Evolutionary conservation across 2,797 vertebrate species (phyloP).

Genomic region (Diglossa cyanea): DNA sequence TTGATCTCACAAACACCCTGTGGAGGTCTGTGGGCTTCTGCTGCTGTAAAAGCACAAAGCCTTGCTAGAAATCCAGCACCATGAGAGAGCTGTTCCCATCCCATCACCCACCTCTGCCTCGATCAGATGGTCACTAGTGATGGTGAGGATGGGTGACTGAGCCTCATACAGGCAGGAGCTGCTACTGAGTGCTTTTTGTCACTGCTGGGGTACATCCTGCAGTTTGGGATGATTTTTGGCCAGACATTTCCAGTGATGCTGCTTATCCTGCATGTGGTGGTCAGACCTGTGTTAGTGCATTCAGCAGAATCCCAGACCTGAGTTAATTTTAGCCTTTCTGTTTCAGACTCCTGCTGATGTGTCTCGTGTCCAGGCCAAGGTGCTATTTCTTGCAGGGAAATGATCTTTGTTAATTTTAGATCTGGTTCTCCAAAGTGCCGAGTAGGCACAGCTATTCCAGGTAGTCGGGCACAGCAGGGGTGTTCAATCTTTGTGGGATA

Average conservation of each 20-base stretch:
- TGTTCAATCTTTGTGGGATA: rapidly evolving
- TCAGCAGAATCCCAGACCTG: not conserved
- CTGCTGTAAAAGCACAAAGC: not conserved
- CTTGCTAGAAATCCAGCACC: not conserved
- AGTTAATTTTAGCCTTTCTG: not conserved
- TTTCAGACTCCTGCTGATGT: not conserved
- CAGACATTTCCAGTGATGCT: not conserved
- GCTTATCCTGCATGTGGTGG: not conserved
- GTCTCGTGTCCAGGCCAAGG: not conserved
- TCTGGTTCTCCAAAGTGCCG: not conserved
- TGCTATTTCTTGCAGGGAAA: not conserved
- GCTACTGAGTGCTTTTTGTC: not conserved
- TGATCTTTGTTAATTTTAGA: conserved; percentile 23
- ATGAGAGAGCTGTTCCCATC: not conserved
- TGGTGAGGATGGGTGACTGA: not conserved
- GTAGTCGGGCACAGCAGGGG: not conserved
- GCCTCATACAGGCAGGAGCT: not conserved
- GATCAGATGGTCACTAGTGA: not conserved
- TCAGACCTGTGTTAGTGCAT: not conserved
- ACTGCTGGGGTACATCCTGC: not conserved
- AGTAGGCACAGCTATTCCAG: conserved; percentile 1
- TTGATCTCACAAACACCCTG: not conserved
- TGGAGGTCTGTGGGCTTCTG: not conserved
- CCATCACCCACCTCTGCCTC: not conserved
- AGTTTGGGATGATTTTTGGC: not conserved